phyloP scores from a whole-genome alignment of 2,113 vertebrate genomes.

The Muntiacus reevesi region DNA sequence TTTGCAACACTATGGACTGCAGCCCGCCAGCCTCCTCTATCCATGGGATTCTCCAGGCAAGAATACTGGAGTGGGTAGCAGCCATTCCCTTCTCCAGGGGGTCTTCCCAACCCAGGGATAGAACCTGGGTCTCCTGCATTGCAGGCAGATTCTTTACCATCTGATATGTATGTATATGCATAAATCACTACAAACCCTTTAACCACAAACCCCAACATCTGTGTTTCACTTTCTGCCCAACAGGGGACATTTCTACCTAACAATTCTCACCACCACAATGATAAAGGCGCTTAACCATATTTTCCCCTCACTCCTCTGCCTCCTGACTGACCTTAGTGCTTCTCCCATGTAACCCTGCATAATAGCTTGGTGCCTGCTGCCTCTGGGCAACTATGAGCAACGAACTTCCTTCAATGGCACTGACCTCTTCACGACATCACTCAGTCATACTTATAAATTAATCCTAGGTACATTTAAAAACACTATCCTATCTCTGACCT shows the following conservation, averaged over 20 bases:
- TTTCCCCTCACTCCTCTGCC: background rate
- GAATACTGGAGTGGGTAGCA: background rate
- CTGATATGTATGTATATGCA: background rate
- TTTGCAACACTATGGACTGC: background rate
- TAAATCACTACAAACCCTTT: background rate
- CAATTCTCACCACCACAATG: background rate
- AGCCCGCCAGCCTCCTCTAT: background rate
- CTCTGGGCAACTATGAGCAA: conserved; percentile 1
- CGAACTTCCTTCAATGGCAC: background rate
- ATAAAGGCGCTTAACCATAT: background rate
- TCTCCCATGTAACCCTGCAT: background rate
- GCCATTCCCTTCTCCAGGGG: background rate
- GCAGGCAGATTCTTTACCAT: background rate
- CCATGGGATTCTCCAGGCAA: background rate
- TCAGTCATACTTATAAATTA: background rate
- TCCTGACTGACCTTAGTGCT: background rate
- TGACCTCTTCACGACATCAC: background rate
- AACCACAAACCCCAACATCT: background rate
- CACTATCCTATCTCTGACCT: background rate
- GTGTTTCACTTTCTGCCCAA: background rate
- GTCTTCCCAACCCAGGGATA: background rate
- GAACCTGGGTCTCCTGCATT: background rate
- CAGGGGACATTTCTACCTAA: background rate
- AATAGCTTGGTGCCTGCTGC: background rate
- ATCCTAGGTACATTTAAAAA: conserved; percentile 16